These are phyloP conservation scores for Physeter macrocephalus DNA, from an alignment of 2,113 vertebrate genomes.

Conservation along the genomic window DNA sequence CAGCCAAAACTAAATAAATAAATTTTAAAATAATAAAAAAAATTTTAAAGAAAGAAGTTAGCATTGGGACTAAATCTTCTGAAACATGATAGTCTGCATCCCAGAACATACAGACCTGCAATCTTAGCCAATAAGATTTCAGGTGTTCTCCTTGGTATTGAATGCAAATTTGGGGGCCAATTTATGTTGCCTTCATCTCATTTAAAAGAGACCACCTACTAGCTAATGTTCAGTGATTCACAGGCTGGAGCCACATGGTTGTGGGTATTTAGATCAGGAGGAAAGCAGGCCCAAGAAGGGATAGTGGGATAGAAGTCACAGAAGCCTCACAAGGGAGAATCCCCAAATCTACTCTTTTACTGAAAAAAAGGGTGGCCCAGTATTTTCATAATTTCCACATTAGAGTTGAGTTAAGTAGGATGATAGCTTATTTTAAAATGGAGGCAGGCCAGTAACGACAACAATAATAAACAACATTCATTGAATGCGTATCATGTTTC, in stretches of 20 bases:
- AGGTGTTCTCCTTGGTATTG: background rate
- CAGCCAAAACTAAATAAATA: too few species aligned
- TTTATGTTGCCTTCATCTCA: background rate
- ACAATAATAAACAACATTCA: background rate
- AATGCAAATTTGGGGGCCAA: background rate
- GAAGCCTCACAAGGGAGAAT: background rate
- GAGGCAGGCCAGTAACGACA: background rate
- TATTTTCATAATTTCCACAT: background rate
- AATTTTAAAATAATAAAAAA: rapidly evolving
- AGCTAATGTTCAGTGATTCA: background rate
- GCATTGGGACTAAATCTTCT: background rate
- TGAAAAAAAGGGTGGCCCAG: background rate
- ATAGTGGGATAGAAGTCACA: background rate
- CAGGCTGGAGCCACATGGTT: background rate
- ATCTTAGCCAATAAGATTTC: background rate
- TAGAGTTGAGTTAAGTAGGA: background rate
- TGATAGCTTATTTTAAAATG: background rate
- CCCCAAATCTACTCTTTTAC: background rate
- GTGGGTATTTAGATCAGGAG: background rate
- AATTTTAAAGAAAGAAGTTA: background rate
- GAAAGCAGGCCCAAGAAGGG: background rate
- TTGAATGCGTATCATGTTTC: background rate
- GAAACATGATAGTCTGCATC: background rate
- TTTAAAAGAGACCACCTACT: background rate
- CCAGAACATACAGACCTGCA: background rate